Percentiles rank a stretch among this genome's conserved stretches.
Evolutionary conservation across 2,888 invertebrate genomes (phyloP).

Genomic region (Oeneis ivallda): DNA sequence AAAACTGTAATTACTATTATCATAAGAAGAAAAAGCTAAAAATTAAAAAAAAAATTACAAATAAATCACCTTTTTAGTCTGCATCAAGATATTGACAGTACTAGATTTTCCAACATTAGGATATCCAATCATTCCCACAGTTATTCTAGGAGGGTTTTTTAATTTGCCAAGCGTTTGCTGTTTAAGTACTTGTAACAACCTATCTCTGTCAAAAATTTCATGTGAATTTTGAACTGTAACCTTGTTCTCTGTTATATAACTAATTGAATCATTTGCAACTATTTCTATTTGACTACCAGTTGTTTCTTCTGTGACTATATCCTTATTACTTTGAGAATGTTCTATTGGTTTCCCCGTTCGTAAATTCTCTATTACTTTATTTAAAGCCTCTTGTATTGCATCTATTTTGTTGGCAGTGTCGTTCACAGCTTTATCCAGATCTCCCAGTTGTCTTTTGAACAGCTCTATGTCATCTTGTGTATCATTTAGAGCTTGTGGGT

Average conservation of each 20-base stretch:
- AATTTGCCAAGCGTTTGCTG: conserved; percentile 68
- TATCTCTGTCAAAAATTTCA: conserved; percentile 84
- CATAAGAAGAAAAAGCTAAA: background rate
- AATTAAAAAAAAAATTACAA: background rate
- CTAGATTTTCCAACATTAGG: conserved; percentile 99
- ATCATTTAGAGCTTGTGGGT: conserved; percentile 51
- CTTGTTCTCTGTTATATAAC: conserved; percentile 33
- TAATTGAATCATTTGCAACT: conserved; percentile 11
- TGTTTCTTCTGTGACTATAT: background rate
- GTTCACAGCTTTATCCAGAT: conserved; percentile 78
- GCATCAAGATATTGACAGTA: conserved; percentile 96
- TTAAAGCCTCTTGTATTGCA: conserved; percentile 77
- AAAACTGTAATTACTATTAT: too few species aligned
- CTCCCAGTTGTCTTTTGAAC: conserved; percentile 75
- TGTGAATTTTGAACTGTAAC: conserved; percentile 73
- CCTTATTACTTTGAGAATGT: conserved; percentile 44
- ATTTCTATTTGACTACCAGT: conserved; percentile 25
- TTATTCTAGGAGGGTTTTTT: conserved; percentile 82
- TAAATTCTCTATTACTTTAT: conserved; percentile 65
- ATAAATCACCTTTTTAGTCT: conserved; percentile 84
- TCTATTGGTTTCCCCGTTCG: conserved; percentile 64
- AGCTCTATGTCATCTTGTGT: conserved; percentile 70
- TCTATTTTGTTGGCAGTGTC: conserved; percentile 80
- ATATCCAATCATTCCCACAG: conserved; percentile 98
- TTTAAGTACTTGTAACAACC: conserved; percentile 87